These are phyloP conservation scores for Stictonetta naevosa DNA, from an alignment of 2,113 vertebrate genomes.

Conservation along the genomic window DNA sequence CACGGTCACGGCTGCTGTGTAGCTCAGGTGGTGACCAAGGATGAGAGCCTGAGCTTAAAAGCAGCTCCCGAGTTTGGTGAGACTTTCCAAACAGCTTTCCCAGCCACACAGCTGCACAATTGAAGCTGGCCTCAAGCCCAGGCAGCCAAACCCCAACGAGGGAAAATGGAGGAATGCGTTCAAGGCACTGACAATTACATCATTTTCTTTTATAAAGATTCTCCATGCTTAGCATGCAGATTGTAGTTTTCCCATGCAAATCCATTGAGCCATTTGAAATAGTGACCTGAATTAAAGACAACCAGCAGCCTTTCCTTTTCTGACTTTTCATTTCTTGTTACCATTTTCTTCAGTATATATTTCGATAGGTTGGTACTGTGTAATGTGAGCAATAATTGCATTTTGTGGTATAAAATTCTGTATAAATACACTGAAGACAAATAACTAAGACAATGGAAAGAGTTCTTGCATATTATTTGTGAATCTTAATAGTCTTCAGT, in stretches of 20 bases:
- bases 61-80: background rate
- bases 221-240: background rate
- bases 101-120: background rate
- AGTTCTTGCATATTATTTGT: background rate
- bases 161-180: background rate
- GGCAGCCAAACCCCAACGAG: background rate
- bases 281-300: background rate
- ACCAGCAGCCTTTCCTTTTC: background rate
- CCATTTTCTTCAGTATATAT: background rate
- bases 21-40: background rate
- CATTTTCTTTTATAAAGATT: background rate
- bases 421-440: background rate
- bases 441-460: background rate
- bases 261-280: background rate
- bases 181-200: background rate
- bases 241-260: background rate
- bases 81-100: background rate
- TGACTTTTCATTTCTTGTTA: background rate
- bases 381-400: background rate
- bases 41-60: background rate
- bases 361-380: background rate
- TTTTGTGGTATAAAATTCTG: no score
- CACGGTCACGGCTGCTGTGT: background rate
- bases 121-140: background rate
- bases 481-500: background rate